Base-by-base conservation (phyloP, 2,797 vertebrate species). In the Sebastes hubbsi region DNA sequence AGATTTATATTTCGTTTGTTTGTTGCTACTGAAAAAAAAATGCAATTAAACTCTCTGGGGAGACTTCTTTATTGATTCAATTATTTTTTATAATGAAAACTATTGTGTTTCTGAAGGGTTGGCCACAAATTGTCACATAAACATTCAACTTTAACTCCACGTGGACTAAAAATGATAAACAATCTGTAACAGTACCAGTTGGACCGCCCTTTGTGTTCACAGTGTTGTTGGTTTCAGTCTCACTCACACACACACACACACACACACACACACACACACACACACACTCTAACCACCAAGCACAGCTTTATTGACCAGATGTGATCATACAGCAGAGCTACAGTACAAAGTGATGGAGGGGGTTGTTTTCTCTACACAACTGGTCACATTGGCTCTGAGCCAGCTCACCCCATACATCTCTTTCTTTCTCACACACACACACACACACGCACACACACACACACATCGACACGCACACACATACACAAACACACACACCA, bases 291-390 rank as follows among this genome's bases (percentile, higher is more conserved):
- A 42, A 42, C 38, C 38, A 42, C 38, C 38, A 42, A 42, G 24
- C 38, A 67, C 55, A 55, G 78, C 63, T 75, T 78, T 68, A 72
- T 60, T 81, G 72, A 77, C 58, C 82, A 88, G 86, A 84, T 83
- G 75, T 77, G 69, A 68, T 36, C 24, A 3, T 72, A 59, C 69
- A 66, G 72, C 46, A 16, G 34, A 74, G 69, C 79, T 46, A 62
- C 68, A 38, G 14, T 3, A 42, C 14, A 70, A 70, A 80, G 69
- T 71, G 80, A 86, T 69, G 66, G 80, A 78, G 78, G 80, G 67
- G 73, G 80, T 84, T 1, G 61, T 84, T 90, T 87, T 42, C 38
- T 88, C 80, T 79, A 68, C 76, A 75, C 74, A 91, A 88, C 73
- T 80, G 85, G 70, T 84, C 68, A 72, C 80, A 63, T 22, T 87